Evolutionary conservation across 1,140 invertebrate species (phyloP).

Genomic region (Eulimnadia texana): DNA sequence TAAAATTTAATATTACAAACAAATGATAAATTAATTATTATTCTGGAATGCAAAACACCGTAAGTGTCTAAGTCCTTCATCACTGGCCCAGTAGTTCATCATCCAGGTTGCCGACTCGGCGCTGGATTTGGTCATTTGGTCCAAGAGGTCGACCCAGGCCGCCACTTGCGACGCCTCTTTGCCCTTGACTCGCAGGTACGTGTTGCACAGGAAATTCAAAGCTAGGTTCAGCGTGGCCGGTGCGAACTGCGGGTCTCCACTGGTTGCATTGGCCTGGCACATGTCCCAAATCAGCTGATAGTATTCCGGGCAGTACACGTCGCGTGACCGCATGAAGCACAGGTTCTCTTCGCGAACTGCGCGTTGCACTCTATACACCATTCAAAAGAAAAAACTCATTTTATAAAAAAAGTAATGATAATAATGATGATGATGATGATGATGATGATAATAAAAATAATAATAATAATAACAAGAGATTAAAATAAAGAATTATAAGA

Average conservation of each 20-base stretch:
- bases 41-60: no score
- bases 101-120: constrained; percentile 30
- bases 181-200: constrained; percentile 33
- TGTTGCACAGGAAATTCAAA: constrained; percentile 35
- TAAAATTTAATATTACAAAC: no score
- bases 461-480: no score
- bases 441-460: no score
- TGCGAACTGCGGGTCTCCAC: constrained; percentile 11
- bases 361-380: constrained; percentile 27
- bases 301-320: constrained; percentile 38
- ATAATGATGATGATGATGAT: no score
- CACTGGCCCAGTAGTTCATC: constrained; percentile 29
- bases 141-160: constrained; percentile 31
- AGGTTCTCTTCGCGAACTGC: constrained; percentile 37
- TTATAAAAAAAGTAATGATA: no score
- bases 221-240: constrained; percentile 26
- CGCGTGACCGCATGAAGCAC: constrained; percentile 37
- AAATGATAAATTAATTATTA: no score
- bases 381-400: neutral
- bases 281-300: constrained; percentile 37
- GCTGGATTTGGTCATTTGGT: constrained; percentile 25
- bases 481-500: no score
- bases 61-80: constrained; percentile 28
- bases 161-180: constrained; percentile 29
- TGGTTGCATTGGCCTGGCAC: constrained; percentile 24